Conservation (phyloP, 2,888 invertebrate species). For the Protonemura montana region DNA sequence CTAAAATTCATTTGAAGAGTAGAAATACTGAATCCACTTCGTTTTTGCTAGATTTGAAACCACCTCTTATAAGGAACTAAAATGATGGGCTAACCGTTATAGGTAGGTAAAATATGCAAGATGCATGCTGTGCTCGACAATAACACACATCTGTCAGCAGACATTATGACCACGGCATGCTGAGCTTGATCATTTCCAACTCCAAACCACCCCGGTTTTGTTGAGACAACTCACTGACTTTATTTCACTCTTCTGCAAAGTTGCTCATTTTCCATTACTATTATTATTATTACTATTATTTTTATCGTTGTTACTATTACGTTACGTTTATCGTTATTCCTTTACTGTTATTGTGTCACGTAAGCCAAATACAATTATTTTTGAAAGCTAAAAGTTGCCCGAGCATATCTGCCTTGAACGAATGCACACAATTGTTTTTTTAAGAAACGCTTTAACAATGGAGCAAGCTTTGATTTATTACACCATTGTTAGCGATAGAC, state of each 20-base stretch:
- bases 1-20: not conserved
- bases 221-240: not conserved
- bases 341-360: not conserved
- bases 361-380: not conserved
- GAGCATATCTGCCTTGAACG: not conserved
- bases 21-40: not conserved
- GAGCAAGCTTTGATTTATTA: not conserved
- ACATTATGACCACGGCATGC: not conserved
- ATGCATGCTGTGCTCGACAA: not conserved
- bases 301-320: not conserved
- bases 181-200: not conserved
- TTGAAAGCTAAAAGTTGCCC: not conserved
- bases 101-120: not conserved
- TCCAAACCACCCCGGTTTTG: not conserved
- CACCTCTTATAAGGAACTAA: not conserved
- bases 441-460: not conserved
- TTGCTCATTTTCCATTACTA: not conserved
- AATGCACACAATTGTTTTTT: not conserved
- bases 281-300: not conserved
- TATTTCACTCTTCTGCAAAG: not conserved
- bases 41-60: not conserved
- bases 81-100: not conserved
- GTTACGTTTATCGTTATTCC: no score
- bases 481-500: not conserved
- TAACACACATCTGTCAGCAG: not conserved